Evolutionary conservation across 2,888 invertebrate genomes (phyloP), one percentile per base, ranked within the genome.

Genomic region (Subacronicta megacephala): DNA sequence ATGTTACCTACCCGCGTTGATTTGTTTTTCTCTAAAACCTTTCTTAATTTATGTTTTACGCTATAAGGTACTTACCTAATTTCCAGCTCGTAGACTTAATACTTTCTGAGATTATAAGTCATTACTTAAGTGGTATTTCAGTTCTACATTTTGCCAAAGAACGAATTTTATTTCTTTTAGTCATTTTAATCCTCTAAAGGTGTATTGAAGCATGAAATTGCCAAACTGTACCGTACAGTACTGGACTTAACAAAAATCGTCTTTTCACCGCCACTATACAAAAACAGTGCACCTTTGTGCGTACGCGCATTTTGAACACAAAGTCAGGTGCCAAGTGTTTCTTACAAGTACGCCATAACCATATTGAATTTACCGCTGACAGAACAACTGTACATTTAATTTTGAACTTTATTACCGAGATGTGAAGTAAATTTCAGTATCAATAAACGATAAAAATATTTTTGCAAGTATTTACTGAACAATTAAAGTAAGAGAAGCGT

Each of bases 241-340:
- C 38, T 18, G 54, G 50, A 35, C 50, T 44, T 42, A n/a, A 56
- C 56, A 47, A 68, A 61, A 63, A 53, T 31, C 36, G 42, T 35
- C 72, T 63, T 67, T 75, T 63, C 62, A 53, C 35, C 26, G 36
- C 42, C 53, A 29, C 42, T 53, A 50, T 51, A 64, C 64, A 73
- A 78, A 71, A 74, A 72, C 54, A 62, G 44, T 63, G 33, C 63
- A 61, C 69, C 49, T 71, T 74, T 77, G 54, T 62, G 13, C 44
- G 23, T 51, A 38, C 35, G 16, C 43, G 45, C 64, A 53, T 66
- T 70, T 62, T 57, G 55, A 43, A 52, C 52, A 65, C 69, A 72
- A 62, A 71, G 70, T 75, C 76, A 79, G 74, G 74, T 73, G 70
- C 51, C 57, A 63, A 76, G 42, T 61, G 62, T 59, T 62, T 52